Conservation (phyloP, 2,888 invertebrate species). For the Drosophila barbarae region DNA sequence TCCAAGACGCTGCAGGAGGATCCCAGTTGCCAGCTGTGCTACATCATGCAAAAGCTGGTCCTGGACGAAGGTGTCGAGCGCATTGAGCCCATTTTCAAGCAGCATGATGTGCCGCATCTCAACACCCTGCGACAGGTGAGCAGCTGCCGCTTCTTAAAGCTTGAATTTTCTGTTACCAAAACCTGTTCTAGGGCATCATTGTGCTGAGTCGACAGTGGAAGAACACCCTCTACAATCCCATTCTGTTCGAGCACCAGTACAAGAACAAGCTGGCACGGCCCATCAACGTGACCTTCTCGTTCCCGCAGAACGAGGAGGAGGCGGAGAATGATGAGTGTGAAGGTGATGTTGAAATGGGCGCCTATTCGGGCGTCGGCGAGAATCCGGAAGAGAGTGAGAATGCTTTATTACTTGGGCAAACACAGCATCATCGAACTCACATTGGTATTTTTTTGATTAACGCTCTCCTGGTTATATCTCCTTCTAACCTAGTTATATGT, state of each 20-base stretch:
- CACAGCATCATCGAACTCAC: constrained; percentile 80
- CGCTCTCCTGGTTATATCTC: constrained; percentile 68
- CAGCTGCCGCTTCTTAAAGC: background rate
- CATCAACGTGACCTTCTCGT: constrained; percentile 92
- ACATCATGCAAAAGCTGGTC: constrained; percentile 91
- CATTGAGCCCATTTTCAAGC: constrained; percentile 91
- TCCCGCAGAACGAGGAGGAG: constrained; percentile 88
- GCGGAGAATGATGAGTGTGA: constrained; percentile 79
- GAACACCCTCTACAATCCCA: constrained; percentile 95
- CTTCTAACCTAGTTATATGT: constrained; percentile 60
- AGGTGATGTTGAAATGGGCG: constrained; percentile 76
- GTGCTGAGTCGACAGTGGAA: constrained; percentile 98
- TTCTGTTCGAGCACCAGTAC: constrained; percentile 92
- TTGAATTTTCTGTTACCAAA: background rate
- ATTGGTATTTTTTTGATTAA: constrained; percentile 80
- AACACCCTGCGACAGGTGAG: constrained; percentile 91
- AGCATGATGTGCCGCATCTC: constrained; percentile 91
- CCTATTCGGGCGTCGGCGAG: constrained; percentile 77
- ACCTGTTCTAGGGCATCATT: constrained; percentile 88
- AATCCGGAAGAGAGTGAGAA: constrained; percentile 80
- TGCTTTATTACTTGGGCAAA: constrained; percentile 80
- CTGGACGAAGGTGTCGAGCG: constrained; percentile 87
- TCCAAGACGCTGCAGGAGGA: constrained; percentile 96
- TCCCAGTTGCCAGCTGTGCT: constrained; percentile 95
- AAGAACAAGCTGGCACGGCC: constrained; percentile 90